Percentiles rank a stretch among this genome's conserved stretches.
phyloP scores from a whole-genome alignment of 1,140 invertebrate species.

The Anoplolepis gracilipes region DNA sequence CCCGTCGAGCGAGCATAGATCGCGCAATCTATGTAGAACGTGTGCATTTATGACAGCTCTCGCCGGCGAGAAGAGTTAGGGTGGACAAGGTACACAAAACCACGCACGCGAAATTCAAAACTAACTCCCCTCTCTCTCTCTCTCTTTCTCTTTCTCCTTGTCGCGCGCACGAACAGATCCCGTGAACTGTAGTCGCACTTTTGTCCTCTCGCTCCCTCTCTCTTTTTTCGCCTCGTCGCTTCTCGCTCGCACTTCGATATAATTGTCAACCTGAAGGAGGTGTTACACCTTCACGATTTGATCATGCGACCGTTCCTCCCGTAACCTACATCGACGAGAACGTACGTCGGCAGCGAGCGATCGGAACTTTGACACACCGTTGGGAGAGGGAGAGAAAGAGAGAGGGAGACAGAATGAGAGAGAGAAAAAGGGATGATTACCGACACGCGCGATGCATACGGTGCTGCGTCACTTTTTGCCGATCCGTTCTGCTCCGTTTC shows the following conservation, averaged over 20 bases:
- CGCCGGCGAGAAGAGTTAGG: slow-evolving; percentile 30
- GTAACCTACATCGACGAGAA: slow-evolving; percentile 46
- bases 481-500: slow-evolving; percentile 38
- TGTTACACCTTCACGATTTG: slow-evolving; percentile 11
- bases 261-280: background rate
- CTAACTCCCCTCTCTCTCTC: background rate
- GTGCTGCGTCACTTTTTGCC: slow-evolving; percentile 71
- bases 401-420: background rate
- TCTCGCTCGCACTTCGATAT: slow-evolving; percentile 24
- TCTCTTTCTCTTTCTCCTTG: background rate
- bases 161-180: background rate
- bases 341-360: slow-evolving; percentile 26
- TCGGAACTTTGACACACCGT: slow-evolving; percentile 57
- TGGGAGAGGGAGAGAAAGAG: background rate
- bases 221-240: background rate
- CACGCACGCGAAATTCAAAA: slow-evolving; percentile 26
- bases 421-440: slow-evolving; percentile 34
- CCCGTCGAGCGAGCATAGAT: slow-evolving; percentile 76
- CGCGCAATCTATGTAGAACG: slow-evolving; percentile 75
- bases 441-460: slow-evolving; percentile 66
- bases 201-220: background rate
- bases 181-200: background rate
- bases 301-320: background rate
- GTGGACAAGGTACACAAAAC: background rate
- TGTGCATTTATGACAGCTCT: slow-evolving; percentile 75